Conservation (phyloP, 1,140 invertebrate species). For the Helicoverpa zea region DNA sequence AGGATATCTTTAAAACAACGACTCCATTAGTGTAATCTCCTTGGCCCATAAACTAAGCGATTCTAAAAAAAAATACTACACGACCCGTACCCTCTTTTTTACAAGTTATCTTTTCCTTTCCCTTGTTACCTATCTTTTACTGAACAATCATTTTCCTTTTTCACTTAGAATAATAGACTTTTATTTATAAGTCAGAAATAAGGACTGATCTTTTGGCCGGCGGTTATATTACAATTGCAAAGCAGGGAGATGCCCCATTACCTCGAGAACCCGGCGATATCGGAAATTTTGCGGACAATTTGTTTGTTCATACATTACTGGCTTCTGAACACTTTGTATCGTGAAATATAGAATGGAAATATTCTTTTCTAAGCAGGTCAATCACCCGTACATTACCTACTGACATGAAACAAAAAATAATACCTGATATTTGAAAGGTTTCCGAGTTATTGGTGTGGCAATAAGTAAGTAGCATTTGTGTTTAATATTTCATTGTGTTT, state of each 20-base stretch:
- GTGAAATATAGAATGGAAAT: not conserved
- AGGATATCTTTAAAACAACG: no score
- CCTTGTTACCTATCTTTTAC: not conserved
- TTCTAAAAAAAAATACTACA: not conserved
- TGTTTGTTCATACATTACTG: slow-evolving; percentile 1
- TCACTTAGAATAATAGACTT: not conserved
- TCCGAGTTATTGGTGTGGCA: no score
- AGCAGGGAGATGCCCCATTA: slow-evolving; percentile 25
- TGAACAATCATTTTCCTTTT: slow-evolving; percentile 4
- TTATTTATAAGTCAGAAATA: slow-evolving; percentile 18
- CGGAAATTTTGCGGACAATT: slow-evolving; percentile 12
- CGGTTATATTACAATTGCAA: slow-evolving; percentile 40
- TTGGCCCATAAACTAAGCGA: not conserved
- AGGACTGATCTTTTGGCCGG: slow-evolving; percentile 1
- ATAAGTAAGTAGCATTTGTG: no score
- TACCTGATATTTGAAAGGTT: no score
- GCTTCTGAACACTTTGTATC: not conserved
- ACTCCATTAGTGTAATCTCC: not conserved
- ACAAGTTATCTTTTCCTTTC: slow-evolving; percentile 5
- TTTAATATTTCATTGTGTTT: no score
- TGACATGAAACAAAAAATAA: no score
- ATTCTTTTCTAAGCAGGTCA: not conserved
- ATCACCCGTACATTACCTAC: no score
- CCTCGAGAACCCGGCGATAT: slow-evolving; percentile 1
- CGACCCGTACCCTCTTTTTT: not conserved